phyloP scores from a whole-genome alignment of 2,888 invertebrate species.

The Trachelus troglodyta region DNA sequence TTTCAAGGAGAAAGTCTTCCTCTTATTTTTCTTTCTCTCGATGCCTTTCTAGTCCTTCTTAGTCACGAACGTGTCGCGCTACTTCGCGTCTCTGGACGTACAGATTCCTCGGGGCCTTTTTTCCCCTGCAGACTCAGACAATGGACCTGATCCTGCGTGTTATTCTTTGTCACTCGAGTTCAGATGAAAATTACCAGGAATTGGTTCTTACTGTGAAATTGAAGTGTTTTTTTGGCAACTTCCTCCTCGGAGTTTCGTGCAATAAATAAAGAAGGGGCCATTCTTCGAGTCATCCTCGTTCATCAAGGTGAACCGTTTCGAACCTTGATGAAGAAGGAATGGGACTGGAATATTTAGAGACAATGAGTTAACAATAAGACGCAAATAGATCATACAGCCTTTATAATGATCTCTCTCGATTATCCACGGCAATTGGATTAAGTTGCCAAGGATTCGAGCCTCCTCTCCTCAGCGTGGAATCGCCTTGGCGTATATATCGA shows the following conservation, averaged over 20 bases:
- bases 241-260: neutral
- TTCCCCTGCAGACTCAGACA: neutral
- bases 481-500: neutral
- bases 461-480: neutral
- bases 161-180: neutral
- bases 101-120: neutral
- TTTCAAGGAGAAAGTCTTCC: neutral
- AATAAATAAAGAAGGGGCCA: neutral
- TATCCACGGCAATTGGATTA: neutral
- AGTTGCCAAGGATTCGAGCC: neutral
- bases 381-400: neutral
- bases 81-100: neutral
- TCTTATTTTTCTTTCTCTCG: neutral
- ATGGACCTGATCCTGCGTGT: neutral
- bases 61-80: neutral
- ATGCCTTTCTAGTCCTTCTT: neutral
- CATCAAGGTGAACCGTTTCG: neutral
- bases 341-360: neutral
- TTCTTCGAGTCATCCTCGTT: slow-evolving; percentile 3
- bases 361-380: neutral
- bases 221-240: neutral
- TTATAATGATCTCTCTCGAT: neutral
- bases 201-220: neutral
- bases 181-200: neutral
- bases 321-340: neutral